These are phyloP conservation scores for Amniataba percoides DNA, from an alignment of 2,797 vertebrate genomes.

Conservation along the genomic window DNA sequence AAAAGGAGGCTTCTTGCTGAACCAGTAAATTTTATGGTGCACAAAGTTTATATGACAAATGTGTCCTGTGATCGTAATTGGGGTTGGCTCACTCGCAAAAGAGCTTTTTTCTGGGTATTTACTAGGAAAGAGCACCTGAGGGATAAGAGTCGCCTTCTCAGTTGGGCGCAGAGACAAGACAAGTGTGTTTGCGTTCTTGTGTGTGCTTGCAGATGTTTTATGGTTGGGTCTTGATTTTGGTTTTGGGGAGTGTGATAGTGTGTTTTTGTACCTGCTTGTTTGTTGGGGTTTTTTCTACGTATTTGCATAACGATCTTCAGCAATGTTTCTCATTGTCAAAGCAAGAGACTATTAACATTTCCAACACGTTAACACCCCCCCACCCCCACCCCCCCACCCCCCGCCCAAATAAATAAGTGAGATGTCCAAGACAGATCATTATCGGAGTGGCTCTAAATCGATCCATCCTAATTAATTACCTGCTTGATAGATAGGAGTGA, in stretches of 20 bases:
- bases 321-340: slow-evolving; percentile 60
- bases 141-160: slow-evolving; percentile 53
- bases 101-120: slow-evolving; percentile 66
- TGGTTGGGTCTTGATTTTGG: slow-evolving; percentile 47
- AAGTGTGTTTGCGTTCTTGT: slow-evolving; percentile 19
- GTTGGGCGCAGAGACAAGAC: slow-evolving; percentile 27
- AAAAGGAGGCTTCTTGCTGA: slow-evolving; percentile 63
- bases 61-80: slow-evolving; percentile 71
- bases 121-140: slow-evolving; percentile 65
- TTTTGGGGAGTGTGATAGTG: slow-evolving; percentile 22
- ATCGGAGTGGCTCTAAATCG: slow-evolving; percentile 66
- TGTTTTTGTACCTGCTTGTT: slow-evolving; percentile 5
- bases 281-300: slow-evolving; percentile 1
- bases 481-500: slow-evolving; percentile 63
- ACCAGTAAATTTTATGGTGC: slow-evolving; percentile 47
- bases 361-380: slow-evolving; percentile 45
- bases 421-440: slow-evolving; percentile 75
- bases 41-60: slow-evolving; percentile 75
- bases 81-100: slow-evolving; percentile 58
- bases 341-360: slow-evolving; percentile 60
- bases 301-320: slow-evolving; percentile 64
- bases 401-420: slow-evolving; percentile 67
- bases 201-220: slow-evolving; percentile 23
- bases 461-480: slow-evolving; percentile 78
- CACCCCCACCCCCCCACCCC: slow-evolving; percentile 20